Conservation (phyloP, 2,888 invertebrate species). For the Plusia festucae region DNA sequence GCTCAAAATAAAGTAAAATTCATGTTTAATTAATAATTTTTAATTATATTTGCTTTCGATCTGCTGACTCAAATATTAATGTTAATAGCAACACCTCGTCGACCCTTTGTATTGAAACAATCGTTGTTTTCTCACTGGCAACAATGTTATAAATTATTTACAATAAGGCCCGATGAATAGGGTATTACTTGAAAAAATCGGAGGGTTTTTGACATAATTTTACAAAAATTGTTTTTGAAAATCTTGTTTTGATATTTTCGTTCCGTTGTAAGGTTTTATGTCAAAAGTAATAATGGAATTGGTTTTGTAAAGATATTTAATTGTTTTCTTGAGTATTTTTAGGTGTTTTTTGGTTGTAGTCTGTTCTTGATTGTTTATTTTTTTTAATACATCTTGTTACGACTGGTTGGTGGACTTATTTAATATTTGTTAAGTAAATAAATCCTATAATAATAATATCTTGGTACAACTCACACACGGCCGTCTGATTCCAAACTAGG, state of each 20-base stretch:
- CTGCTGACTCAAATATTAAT: constrained; percentile 27
- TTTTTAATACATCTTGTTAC: too few species aligned
- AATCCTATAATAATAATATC: background rate
- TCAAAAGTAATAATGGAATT: background rate
- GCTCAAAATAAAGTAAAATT: constrained; percentile 20
- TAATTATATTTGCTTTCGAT: constrained; percentile 43
- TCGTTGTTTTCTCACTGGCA: constrained; percentile 30
- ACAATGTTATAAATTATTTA: constrained; percentile 28
- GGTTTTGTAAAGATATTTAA: background rate
- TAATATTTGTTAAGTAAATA: too few species aligned
- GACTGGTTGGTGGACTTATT: too few species aligned
- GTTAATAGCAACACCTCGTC: constrained; percentile 17
- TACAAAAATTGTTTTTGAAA: constrained; percentile 18
- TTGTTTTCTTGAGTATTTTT: background rate
- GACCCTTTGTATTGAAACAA: constrained; percentile 28
- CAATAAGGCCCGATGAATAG: constrained; percentile 10
- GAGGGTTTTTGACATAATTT: constrained; percentile 21
- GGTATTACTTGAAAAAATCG: constrained; percentile 16
- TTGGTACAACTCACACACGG: too few species aligned
- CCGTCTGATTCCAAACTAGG: too few species aligned
- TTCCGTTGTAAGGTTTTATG: background rate
- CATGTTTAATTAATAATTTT: constrained; percentile 33
- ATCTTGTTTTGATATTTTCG: constrained; percentile 11
- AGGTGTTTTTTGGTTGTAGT: background rate
- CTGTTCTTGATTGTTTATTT: too few species aligned